Conservation (phyloP, 2,113 vertebrate genomes). For the Salvelinus alpinus region DNA sequence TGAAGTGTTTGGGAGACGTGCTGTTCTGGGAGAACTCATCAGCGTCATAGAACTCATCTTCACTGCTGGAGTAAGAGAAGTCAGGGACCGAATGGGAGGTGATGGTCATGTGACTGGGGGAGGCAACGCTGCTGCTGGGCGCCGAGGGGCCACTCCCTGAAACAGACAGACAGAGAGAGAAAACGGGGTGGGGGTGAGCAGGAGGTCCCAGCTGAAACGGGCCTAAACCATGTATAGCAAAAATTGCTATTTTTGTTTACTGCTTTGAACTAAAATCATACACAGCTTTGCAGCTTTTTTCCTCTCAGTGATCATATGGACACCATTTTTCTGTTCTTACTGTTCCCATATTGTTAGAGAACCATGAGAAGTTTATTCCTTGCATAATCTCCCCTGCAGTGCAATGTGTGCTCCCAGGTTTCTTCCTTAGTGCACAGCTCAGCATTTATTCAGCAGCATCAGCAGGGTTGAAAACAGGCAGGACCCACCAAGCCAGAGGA, state of each 20-base stretch:
- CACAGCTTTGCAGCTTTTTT: neutral
- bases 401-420: constrained; percentile 41
- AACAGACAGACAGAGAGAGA: neutral
- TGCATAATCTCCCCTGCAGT: constrained; percentile 45
- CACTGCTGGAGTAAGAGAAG: constrained; percentile 98
- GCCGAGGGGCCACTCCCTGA: constrained; percentile 90
- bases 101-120: constrained; percentile 90
- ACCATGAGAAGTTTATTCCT: too few species aligned
- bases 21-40: constrained; percentile 95
- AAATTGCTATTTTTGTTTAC: neutral
- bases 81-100: constrained; percentile 95
- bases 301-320: neutral
- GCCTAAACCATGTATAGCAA: too few species aligned
- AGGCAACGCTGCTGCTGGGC: constrained; percentile 91
- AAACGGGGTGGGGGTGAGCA: neutral
- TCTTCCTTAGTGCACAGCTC: constrained; percentile 51
- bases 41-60: constrained; percentile 98
- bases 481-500: too few species aligned
- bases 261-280: neutral
- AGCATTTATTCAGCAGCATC: constrained; percentile 57
- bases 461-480: constrained; percentile 26
- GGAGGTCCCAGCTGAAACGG: neutral
- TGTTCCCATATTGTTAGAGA: constrained; percentile 1
- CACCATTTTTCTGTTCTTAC: too few species aligned
- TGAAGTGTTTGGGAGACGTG: constrained; percentile 90